A percentile compares a stretch with the other conserved stretches of the same genome.
phyloP scores from a whole-genome alignment of 2,888 invertebrate species.

The Strigamia maritima region DNA sequence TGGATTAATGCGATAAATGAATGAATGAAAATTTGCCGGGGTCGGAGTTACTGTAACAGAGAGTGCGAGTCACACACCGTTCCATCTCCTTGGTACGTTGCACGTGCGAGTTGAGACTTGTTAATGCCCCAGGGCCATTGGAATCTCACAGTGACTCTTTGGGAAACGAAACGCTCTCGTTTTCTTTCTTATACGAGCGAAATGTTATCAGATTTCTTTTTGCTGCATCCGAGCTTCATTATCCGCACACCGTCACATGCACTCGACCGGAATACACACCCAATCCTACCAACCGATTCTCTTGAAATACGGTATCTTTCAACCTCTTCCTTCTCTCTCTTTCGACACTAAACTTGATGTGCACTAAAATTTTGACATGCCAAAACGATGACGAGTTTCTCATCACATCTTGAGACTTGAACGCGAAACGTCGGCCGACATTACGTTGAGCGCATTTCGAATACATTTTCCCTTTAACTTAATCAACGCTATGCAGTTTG shows the following conservation, averaged over 20 bases:
- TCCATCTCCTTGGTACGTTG: constrained; percentile 16
- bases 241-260: not conserved
- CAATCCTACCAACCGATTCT: not conserved
- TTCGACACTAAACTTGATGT: constrained; percentile 5
- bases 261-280: constrained; percentile 22
- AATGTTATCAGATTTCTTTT: constrained; percentile 28
- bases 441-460: not conserved
- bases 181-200: not conserved
- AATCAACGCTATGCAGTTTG: not conserved
- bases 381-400: constrained; percentile 5
- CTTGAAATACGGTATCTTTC: not conserved
- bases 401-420: not conserved
- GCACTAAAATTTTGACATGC: constrained; percentile 14
- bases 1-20: constrained; percentile 12
- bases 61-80: constrained; percentile 25
- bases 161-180: constrained; percentile 22
- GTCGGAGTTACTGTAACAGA: not conserved
- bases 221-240: constrained; percentile 23
- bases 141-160: constrained; percentile 17
- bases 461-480: not conserved
- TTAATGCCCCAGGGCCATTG: constrained; percentile 19
- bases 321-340: not conserved
- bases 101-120: constrained; percentile 6
- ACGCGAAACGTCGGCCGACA: not conserved
- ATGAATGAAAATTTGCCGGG: constrained; percentile 20